Conservation (phyloP, 1,140 invertebrate genomes). For the Hyles euphorbiae region DNA sequence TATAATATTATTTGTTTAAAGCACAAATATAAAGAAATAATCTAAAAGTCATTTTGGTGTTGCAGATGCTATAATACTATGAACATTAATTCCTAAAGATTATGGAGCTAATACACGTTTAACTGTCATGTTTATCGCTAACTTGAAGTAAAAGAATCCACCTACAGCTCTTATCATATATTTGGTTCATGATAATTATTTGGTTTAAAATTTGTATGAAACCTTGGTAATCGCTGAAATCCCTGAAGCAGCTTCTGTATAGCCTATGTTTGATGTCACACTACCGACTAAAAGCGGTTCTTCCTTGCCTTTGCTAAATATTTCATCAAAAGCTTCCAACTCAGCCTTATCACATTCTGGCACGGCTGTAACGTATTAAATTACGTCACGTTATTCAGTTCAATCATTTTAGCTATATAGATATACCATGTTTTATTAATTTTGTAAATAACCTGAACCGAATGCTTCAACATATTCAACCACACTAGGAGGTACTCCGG, state of each 20-base stretch:
- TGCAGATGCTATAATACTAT: neutral
- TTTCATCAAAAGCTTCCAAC: conserved; percentile 24
- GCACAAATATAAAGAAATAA: neutral
- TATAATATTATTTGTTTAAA: neutral
- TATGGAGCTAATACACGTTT: neutral
- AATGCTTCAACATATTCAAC: too few relatives aligned
- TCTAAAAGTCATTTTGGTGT: neutral
- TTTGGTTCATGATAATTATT: neutral
- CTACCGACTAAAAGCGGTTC: conserved; percentile 79
- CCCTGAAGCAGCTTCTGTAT: conserved; percentile 71
- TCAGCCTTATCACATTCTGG: neutral
- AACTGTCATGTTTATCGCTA: neutral
- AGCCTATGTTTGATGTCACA: conserved; percentile 84
- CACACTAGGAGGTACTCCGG: neutral
- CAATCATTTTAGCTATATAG: too few relatives aligned
- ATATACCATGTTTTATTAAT: too few relatives aligned
- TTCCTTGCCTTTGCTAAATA: conserved; percentile 56
- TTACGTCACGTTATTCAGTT: too few relatives aligned
- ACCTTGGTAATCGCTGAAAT: conserved; percentile 78
- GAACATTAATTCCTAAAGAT: neutral
- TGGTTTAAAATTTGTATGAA: neutral
- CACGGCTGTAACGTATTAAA: neutral
- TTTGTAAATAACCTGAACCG: too few relatives aligned
- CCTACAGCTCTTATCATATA: neutral
- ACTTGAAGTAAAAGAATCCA: conserved; percentile 1